Base-by-base conservation (phyloP, 2,113 vertebrate species). In the Halcyon malimbica region DNA sequence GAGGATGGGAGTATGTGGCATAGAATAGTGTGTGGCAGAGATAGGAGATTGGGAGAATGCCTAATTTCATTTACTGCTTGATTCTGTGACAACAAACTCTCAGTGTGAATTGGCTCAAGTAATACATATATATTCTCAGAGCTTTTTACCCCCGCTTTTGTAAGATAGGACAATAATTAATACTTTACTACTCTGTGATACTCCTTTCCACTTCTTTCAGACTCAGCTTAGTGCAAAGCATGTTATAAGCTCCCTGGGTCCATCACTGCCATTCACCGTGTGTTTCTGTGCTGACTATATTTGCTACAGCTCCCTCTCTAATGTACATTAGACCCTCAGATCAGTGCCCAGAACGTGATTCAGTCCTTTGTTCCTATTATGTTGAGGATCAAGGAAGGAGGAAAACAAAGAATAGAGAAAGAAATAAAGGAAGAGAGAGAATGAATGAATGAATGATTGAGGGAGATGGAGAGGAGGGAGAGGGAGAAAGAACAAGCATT, bases 321-420 rank as follows among this genome's bases (percentile, higher is more conserved):
- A 67, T 50, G 31, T 3, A 44, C 33, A 31, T 19, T 41, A 79
- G 21, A 64, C 21, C 9, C 26, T 63, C 56, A 84, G 31, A 77
- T 74, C 16, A 5, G 3, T 2, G 0, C 3, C 42, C 28, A 5
- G 2, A 6, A 6, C 4, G 44, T 21, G 16, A 16, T 31, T 60
- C 1, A 0, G 11, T 39, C 11, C 29, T 83, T 65, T 85, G 18
- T 29, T 59, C 23, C 24, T 62, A 4, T 25, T 59, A 37, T 13
- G 39, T 4, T 31, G 18, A 33, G 7, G 14, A 35, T 37, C 25
- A 57, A 70, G 11, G 31, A n/a, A n/a, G 3, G 3, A 42, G 51
- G 17, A 2, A 48, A 74, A 23, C 19, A 63, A 73, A 42, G 20
- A 16, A 8, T 0, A 33, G 5, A 50, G 39, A 51, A 31, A 9